A percentile compares a stretch with the other conserved stretches of the same genome.
Evolutionary conservation across 2,888 invertebrate genomes (phyloP).

Genomic region (Lasioglossum villosulum): DNA sequence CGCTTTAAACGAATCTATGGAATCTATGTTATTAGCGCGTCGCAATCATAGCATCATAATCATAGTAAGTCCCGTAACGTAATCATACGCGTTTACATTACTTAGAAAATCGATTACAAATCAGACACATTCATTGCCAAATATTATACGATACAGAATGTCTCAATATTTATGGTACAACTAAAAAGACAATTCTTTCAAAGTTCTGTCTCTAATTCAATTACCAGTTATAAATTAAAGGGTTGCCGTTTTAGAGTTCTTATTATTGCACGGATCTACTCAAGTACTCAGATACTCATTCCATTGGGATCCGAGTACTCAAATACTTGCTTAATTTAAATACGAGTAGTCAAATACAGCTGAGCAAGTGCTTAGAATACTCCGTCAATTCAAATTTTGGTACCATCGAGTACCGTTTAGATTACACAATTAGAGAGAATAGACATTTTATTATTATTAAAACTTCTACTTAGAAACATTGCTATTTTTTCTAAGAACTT

Average conservation of each 20-base stretch:
- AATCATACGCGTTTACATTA: conserved; percentile 51
- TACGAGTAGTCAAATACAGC: not conserved
- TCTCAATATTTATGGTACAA: not conserved
- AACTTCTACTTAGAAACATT: not conserved
- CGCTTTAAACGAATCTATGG: conserved; percentile 58
- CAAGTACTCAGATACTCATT: not conserved
- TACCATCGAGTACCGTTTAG: not conserved
- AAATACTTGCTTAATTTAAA: not conserved
- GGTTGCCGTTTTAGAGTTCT: not conserved
- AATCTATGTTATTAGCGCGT: conserved; percentile 63
- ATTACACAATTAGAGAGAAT: not conserved
- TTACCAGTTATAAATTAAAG: not conserved
- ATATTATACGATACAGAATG: conserved; percentile 30
- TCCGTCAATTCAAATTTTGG: not conserved
- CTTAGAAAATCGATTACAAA: conserved; percentile 54
- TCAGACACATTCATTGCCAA: conserved; percentile 51
- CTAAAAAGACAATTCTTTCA: not conserved
- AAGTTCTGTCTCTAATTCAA: not conserved
- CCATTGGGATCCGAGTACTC: not conserved
- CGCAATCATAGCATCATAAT: conserved; percentile 68
- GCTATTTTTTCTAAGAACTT: not conserved
- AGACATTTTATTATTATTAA: not conserved
- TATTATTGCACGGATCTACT: not conserved
- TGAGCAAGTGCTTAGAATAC: not conserved
- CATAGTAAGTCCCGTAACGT: conserved; percentile 63